phyloP scores from a whole-genome alignment of 1,140 invertebrate species.

The Andricus grossulariae region DNA sequence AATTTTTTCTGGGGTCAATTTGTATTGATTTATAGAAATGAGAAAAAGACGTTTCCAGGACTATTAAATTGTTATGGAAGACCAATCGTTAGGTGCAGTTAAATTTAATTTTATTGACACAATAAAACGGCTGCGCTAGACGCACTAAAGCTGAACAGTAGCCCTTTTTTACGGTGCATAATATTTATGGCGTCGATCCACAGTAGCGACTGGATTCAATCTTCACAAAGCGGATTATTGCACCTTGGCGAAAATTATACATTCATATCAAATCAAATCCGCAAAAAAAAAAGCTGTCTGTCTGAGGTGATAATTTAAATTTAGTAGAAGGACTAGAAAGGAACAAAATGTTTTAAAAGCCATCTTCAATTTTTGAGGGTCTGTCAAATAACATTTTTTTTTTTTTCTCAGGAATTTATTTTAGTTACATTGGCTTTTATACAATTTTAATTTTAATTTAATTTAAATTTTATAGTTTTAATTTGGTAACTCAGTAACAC shows the following conservation, averaged over 20 bases:
- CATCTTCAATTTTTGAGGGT: background rate
- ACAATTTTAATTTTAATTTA: too few relatives aligned
- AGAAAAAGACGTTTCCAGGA: background rate
- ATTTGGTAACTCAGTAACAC: too few relatives aligned
- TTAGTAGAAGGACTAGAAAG: background rate
- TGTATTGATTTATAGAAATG: too few relatives aligned
- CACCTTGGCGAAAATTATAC: constrained; percentile 1
- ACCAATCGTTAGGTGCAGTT: background rate
- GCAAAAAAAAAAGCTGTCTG: background rate
- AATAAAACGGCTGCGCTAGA: background rate
- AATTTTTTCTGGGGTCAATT: too few relatives aligned
- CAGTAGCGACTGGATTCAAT: background rate
- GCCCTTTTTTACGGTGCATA: constrained; percentile 8
- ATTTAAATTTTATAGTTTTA: too few relatives aligned
- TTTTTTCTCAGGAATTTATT: too few relatives aligned
- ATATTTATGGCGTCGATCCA: constrained; percentile 4
- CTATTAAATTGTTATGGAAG: background rate
- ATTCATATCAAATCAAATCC: background rate
- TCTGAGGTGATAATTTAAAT: constrained; percentile 7
- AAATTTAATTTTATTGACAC: background rate
- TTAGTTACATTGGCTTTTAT: too few relatives aligned
- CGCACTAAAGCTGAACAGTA: constrained; percentile 2
- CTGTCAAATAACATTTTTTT: too few relatives aligned
- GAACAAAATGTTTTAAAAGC: background rate
- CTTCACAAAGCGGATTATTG: constrained; percentile 15